phyloP scores from a whole-genome alignment of 2,113 vertebrate genomes.

The Baryphthengus martii region DNA sequence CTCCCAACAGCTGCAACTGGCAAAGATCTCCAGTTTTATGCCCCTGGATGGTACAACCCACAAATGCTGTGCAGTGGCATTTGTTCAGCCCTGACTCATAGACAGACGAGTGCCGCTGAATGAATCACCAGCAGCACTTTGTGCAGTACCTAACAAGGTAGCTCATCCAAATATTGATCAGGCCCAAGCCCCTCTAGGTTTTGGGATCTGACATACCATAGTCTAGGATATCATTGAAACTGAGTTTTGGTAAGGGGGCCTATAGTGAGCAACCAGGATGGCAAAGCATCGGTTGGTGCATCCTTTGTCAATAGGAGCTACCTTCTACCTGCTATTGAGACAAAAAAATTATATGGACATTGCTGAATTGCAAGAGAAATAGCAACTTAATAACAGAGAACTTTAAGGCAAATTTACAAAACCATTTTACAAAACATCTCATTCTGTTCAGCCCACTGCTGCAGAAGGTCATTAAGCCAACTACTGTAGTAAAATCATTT shows the following conservation, averaged over 20 bases:
- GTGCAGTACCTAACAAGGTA: conserved; percentile 9
- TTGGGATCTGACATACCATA: not conserved
- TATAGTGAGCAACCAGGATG: not conserved
- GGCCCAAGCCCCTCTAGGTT: not conserved
- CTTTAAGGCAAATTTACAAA: conserved; percentile 3
- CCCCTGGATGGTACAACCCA: not conserved
- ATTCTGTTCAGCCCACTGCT: not conserved
- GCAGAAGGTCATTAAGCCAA: conserved; percentile 3
- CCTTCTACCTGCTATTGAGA: not conserved
- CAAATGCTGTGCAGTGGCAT: conserved; percentile 13
- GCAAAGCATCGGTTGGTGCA: not conserved
- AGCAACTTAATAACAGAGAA: not conserved
- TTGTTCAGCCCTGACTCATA: conserved; percentile 62
- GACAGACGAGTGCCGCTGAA: not conserved
- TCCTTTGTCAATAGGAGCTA: not conserved
- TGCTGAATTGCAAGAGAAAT: not conserved
- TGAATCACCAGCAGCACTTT: conserved; percentile 54
- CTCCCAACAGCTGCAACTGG: not conserved
- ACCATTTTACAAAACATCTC: not conserved
- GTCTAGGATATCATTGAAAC: too few relatives aligned
- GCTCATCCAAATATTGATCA: conserved; percentile 49
- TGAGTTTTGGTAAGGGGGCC: not conserved
- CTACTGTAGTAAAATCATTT: not conserved
- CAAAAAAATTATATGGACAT: not conserved
- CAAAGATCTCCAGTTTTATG: not conserved